Conservation (phyloP, 1,140 invertebrate genomes). For the Sesamia nonagrioides region DNA sequence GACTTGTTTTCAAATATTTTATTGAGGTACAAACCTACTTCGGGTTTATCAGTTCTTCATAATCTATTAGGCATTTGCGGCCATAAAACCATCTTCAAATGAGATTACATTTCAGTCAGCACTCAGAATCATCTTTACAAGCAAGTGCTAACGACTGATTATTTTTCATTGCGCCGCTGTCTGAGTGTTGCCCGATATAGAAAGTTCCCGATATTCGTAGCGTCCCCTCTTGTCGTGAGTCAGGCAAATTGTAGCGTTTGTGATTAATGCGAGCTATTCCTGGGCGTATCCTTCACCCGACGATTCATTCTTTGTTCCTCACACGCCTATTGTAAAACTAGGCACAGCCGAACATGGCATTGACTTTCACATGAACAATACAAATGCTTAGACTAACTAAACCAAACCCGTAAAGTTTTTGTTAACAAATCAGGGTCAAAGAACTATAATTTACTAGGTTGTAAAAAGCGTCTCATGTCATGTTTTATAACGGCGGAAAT, state of each 20-base stretch:
- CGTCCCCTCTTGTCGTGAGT: conserved; percentile 81
- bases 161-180: conserved; percentile 63
- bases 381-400: not conserved
- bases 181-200: conserved; percentile 78
- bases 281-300: conserved; percentile 70
- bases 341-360: not conserved
- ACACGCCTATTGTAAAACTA: conserved; percentile 53
- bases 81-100: not conserved
- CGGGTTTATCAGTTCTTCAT: too few relatives aligned
- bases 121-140: not conserved
- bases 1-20: too few relatives aligned
- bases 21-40: too few relatives aligned
- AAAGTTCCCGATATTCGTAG: conserved; percentile 74
- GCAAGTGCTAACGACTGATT: conserved; percentile 60
- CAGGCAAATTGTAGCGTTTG: conserved; percentile 82
- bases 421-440: conserved; percentile 49
- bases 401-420: conserved; percentile 17
- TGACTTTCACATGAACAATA: not conserved
- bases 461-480: conserved; percentile 45
- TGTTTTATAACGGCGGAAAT: conserved; percentile 58
- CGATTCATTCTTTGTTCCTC: conserved; percentile 63
- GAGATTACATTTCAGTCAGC: not conserved
- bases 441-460: conserved; percentile 52
- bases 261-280: conserved; percentile 84
- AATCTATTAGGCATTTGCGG: too few relatives aligned